These are phyloP conservation scores for Nematolebias whitei DNA, from an alignment of 2,113 vertebrate genomes.

Conservation along the genomic window DNA sequence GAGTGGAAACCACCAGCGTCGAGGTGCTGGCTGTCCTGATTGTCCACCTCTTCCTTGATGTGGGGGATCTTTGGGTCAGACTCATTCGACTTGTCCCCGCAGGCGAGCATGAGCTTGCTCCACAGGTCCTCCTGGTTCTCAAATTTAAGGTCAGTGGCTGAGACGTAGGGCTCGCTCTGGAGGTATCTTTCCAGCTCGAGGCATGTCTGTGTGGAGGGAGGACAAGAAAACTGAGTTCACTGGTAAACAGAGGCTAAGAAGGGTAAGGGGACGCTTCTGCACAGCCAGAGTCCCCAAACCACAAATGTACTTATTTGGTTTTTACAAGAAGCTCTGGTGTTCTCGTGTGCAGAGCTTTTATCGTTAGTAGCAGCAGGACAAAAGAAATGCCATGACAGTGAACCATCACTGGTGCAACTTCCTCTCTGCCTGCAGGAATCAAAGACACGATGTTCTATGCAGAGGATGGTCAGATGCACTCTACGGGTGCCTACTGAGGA, in stretches of 20 bases:
- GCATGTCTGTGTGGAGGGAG: slow-evolving; percentile 85
- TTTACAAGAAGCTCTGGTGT: slow-evolving; percentile 6
- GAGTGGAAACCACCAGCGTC: slow-evolving; percentile 90
- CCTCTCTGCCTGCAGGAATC: slow-evolving; percentile 39
- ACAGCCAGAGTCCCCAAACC: slow-evolving; percentile 26
- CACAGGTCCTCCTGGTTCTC: slow-evolving; percentile 93
- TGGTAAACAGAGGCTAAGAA: slow-evolving; percentile 10
- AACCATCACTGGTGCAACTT: slow-evolving; percentile 26
- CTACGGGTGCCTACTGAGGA: slow-evolving; percentile 48
- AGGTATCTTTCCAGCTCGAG: slow-evolving; percentile 96
- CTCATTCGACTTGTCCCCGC: slow-evolving; percentile 88
- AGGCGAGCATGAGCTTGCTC: slow-evolving; percentile 95
- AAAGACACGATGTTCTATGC: slow-evolving; percentile 69
- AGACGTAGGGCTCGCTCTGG: slow-evolving; percentile 95
- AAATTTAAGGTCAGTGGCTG: slow-evolving; percentile 92
- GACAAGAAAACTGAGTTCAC: slow-evolving; percentile 34
- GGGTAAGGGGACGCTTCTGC: background rate
- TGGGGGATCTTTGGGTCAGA: slow-evolving; percentile 81
- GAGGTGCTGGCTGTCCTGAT: slow-evolving; percentile 77
- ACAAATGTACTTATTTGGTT: slow-evolving; percentile 3
- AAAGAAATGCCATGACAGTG: slow-evolving; percentile 29
- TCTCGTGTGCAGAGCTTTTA: slow-evolving; percentile 18
- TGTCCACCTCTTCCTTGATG: slow-evolving; percentile 83
- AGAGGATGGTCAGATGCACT: slow-evolving; percentile 31
- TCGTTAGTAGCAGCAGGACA: slow-evolving; percentile 47